Evolutionary conservation across 2,888 invertebrate species (phyloP), one percentile per base, ranked within the genome.

Genomic region (Cephus rjabovi): DNA sequence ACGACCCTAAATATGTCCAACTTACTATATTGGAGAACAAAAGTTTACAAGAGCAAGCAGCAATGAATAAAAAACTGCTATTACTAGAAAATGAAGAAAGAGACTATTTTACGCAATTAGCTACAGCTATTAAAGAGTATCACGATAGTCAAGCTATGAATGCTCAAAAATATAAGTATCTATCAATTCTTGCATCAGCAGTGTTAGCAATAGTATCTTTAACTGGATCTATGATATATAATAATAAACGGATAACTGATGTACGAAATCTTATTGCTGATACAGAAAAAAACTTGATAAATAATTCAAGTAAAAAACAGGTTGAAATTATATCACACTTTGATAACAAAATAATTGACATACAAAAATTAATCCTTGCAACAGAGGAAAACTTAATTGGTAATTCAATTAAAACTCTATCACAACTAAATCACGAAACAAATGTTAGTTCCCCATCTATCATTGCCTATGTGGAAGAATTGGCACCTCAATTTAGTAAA

Each of bases 71-170:
- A 2, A 82, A 87, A 73, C 79, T 91, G 74, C 77, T 75, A 40
- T 83, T 89, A n/a, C 78, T 89, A 30, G 91, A 91, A 40, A 87
- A 83, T n/a, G 89, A 89, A 69, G 91, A 91, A 74, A 84, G 87
- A 11, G 90, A 91, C 81, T 83, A 89, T 73, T 91, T 91, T 76
- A 89, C 89, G 0, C 84, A 88, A 34, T 81, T 91, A 70, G 87
- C 91, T 6, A 91, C 91, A 12, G 89, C 90, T 12, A 90, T 90
- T 9, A 91, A 91, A 79, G 91, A 91, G 69, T 91, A 91, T 81
- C 91, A 91, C 37, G 91, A 90, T 75, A 87, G 85, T 34, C 91
- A 91, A 81, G 85, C 86, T 12, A 85, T 90, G 80, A 89, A 89
- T 80, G 88, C 89, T 4, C 89, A 90, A 76, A 91, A 90, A 76